A percentile compares a stretch with the other conserved stretches of the same genome.
phyloP scores from a whole-genome alignment of 1,140 invertebrate species.

The Stegodyphus dumicola region DNA sequence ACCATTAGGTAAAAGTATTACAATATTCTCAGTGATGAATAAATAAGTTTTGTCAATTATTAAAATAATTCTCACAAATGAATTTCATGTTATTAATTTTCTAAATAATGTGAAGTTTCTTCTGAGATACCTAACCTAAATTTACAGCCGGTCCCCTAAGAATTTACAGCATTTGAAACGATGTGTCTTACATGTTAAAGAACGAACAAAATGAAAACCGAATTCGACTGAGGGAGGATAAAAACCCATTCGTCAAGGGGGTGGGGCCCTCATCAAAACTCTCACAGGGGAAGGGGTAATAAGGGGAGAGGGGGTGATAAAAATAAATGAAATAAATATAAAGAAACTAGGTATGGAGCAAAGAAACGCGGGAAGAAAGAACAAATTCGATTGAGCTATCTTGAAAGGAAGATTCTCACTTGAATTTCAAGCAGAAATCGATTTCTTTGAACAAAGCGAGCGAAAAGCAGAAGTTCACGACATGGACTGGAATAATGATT shows the following conservation, averaged over 20 bases:
- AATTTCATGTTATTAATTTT: no score
- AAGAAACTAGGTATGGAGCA: not conserved
- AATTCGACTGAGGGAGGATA: constrained; percentile 45
- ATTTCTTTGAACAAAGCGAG: constrained; percentile 41
- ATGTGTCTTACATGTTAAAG: constrained; percentile 47
- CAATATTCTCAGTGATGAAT: no score
- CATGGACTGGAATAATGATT: constrained; percentile 53
- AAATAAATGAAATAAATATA: constrained; percentile 31
- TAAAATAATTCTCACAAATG: no score
- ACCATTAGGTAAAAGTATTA: no score
- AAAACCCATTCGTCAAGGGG: constrained; percentile 32
- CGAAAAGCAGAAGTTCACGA: constrained; percentile 52
- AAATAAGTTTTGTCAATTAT: no score
- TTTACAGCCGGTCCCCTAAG: not conserved
- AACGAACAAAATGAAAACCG: constrained; percentile 23
- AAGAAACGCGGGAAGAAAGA: not conserved
- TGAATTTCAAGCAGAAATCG: constrained; percentile 59
- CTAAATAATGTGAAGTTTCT: no score
- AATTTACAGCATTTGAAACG: constrained; percentile 41
- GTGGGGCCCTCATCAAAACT: constrained; percentile 12
- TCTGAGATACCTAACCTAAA: not conserved
- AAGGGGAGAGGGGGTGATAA: constrained; percentile 18
- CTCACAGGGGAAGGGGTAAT: constrained; percentile 5
- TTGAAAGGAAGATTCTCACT: constrained; percentile 47
- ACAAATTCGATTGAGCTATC: constrained; percentile 53